Percentiles rank a stretch among this genome's conserved stretches.
Evolutionary conservation across 2,797 vertebrate genomes (phyloP).

Genomic region (Delichon dasypus): DNA sequence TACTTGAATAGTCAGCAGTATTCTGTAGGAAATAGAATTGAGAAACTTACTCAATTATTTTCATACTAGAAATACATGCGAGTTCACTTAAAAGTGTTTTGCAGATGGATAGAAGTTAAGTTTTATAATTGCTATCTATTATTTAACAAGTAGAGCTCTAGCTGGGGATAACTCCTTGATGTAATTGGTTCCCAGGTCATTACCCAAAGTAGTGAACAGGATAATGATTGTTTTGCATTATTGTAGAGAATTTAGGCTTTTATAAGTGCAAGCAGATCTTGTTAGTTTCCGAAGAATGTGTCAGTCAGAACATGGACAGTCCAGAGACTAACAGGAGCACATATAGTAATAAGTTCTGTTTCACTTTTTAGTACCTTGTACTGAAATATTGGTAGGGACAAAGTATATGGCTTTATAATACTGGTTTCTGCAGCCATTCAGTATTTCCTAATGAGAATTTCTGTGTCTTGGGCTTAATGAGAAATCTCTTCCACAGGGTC

Average conservation of each 20-base stretch:
- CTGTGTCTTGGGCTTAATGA: neutral
- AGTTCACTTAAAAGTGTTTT: neutral
- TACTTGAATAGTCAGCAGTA: neutral
- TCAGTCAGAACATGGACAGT: neutral
- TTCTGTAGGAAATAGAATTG: neutral
- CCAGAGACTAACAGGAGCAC: neutral
- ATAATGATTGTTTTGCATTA: constrained; percentile 19
- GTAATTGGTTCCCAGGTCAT: neutral
- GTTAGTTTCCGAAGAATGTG: neutral
- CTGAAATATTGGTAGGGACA: neutral
- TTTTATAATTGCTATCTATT: neutral
- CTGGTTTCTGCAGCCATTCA: neutral
- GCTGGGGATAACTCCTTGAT: neutral
- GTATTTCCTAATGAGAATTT: neutral
- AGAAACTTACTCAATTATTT: constrained; percentile 5
- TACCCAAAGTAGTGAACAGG: constrained; percentile 13
- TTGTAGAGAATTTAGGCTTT: neutral
- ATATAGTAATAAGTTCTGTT: neutral
- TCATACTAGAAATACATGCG: neutral
- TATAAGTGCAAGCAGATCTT: neutral
- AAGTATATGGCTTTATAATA: neutral
- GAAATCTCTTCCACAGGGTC: neutral
- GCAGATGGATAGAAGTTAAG: neutral
- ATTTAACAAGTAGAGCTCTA: neutral
- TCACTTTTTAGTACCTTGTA: neutral